Percentiles rank a stretch among this genome's conserved stretches.
Conservation (phyloP, 2,113 vertebrate genomes). For the Cyprinodon brontotheroides region DNA sequence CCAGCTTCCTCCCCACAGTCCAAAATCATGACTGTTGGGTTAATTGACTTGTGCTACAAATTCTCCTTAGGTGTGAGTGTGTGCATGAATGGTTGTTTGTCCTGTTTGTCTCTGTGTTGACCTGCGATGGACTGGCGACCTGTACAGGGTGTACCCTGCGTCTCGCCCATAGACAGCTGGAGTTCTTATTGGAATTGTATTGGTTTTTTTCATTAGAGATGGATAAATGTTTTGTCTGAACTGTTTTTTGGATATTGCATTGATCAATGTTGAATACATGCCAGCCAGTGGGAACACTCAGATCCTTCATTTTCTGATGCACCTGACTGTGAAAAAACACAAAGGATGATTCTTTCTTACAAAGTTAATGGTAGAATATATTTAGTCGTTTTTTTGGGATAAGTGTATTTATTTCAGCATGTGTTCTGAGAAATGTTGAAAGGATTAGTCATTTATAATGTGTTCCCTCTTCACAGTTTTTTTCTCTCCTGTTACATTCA, state of each 20-base stretch:
- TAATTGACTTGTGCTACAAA: too few species aligned
- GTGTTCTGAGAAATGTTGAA: background rate
- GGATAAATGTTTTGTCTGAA: background rate
- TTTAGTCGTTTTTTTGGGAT: background rate
- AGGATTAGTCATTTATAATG: background rate
- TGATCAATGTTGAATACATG: background rate
- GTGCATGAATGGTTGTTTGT: too few species aligned
- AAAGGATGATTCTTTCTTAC: background rate
- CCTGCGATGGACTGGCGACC: too few species aligned
- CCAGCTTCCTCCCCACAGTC: too few species aligned
- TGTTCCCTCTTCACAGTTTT: background rate
- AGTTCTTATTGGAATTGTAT: too few species aligned
- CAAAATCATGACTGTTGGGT: too few species aligned
- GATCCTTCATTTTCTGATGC: background rate
- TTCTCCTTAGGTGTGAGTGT: too few species aligned
- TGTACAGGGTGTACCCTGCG: too few species aligned
- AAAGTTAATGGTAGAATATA: background rate
- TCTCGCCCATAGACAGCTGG: too few species aligned
- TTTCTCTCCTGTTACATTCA: background rate
- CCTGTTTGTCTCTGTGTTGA: too few species aligned
- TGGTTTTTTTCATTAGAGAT: too few species aligned
- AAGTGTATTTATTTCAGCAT: background rate
- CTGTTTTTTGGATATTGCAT: background rate
- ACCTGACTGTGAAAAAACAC: background rate
- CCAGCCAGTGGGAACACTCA: background rate